Base-by-base conservation (phyloP, 2,888 invertebrate species). In the Tetranychus truncatus region DNA sequence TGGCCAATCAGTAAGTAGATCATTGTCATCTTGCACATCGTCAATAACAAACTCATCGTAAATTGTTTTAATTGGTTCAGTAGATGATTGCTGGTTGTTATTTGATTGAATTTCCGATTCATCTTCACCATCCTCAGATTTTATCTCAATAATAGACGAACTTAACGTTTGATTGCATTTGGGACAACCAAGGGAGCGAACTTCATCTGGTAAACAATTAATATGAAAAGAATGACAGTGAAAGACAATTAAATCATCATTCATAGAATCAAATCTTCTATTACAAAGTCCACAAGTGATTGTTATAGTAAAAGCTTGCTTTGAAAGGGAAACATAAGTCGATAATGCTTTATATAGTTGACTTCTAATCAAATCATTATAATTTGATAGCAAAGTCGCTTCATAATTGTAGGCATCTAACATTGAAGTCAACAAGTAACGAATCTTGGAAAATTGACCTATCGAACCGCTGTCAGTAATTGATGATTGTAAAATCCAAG, bases 351-450 rank as follows among this genome's bases (percentile, higher is more conserved):
- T 84, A 80, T 89, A 89, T 74, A 91, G 84, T 83, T 91, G 89
- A 75, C 87, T 84, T 79, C 89, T 87, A 69, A 89, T 84, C 69
- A 89, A 83, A 77, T 86, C 86, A 72, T 88, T 86, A 5, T 88
- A 88, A 0, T 88, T 87, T 78, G 87, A 86, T 79, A 90, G 85
- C 80, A 90, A 85, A 72, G 88, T 86, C 80, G 88, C 87, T 81
- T 91, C 90, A 81, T 89, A 89, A 65, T 87, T 86, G 77, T 89
- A 90, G 80, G 90, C 90, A 21, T 88, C 87, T 77, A 91, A 83
- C 85, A 91, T 90, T 80, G 85, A 85, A 78, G 85, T 82, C 73
- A 86, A 83, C 15, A 86, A 82, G 76, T 85, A 84, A 77, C 84
- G 81, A 18, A 86, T 83, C 80, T 86, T 86, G 9, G 69, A 20